Percentiles rank a stretch among this genome's conserved stretches.
Conservation (phyloP, 2,113 vertebrate genomes). For the Halcyon malimbica region DNA sequence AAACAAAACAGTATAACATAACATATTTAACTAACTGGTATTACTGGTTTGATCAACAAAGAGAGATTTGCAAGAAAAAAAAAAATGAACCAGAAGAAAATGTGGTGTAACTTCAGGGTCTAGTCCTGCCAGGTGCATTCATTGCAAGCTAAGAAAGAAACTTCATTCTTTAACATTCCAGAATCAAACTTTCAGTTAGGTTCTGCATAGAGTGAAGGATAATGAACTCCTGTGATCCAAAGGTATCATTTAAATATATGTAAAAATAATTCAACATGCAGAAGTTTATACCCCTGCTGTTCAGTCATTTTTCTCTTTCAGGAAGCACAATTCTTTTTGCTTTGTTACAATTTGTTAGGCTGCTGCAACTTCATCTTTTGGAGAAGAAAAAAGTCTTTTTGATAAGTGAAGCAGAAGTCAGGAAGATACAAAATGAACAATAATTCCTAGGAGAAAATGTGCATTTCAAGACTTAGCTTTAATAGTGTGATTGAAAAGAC, state of each 20-base stretch:
- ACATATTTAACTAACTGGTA: background rate
- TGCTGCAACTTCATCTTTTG: slow-evolving; percentile 24
- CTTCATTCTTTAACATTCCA: background rate
- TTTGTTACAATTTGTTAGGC: background rate
- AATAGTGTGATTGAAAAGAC: slow-evolving; percentile 55
- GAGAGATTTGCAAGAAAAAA: background rate
- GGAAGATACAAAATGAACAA: slow-evolving; percentile 38
- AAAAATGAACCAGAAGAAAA: background rate
- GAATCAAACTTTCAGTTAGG: background rate
- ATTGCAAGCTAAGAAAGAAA: background rate
- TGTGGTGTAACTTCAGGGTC: background rate
- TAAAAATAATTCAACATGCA: background rate
- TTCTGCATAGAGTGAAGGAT: background rate
- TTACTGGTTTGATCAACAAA: background rate
- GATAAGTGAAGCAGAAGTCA: background rate
- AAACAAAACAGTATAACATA: background rate
- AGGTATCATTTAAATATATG: background rate
- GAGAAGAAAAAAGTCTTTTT: background rate
- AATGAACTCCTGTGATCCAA: background rate
- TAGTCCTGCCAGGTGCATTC: background rate
- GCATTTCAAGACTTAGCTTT: slow-evolving; percentile 58
- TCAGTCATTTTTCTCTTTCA: background rate
- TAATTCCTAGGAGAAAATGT: slow-evolving; percentile 34
- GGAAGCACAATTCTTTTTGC: background rate
- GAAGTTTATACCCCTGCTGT: background rate